Evolutionary conservation across 2,113 vertebrate species (phyloP).

Genomic region (Typhlomys cinereus): DNA sequence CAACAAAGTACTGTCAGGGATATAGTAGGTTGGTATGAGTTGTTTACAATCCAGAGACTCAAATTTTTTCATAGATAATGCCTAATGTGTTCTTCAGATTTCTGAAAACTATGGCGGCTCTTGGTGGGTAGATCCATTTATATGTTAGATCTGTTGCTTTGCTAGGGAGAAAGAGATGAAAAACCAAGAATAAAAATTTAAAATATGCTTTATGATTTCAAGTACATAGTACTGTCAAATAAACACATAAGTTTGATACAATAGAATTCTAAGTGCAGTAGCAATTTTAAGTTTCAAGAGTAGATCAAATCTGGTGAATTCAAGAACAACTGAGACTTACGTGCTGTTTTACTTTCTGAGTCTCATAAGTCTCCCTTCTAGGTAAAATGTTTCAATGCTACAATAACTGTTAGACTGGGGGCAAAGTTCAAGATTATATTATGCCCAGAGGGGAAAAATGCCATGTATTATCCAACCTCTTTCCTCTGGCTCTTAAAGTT

Average conservation of each 20-base stretch:
- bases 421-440: no score
- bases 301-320: no score
- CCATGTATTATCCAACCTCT: no score
- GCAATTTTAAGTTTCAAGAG: no score
- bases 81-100: neutral
- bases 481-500: no score
- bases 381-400: no score
- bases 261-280: no score
- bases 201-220: neutral
- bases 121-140: neutral
- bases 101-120: neutral
- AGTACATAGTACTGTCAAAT: constrained; percentile 5
- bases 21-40: neutral
- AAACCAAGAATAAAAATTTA: constrained; percentile 5
- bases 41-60: neutral
- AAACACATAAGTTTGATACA: neutral
- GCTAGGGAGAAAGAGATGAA: neutral
- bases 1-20: neutral
- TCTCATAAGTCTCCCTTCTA: no score
- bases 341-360: no score
- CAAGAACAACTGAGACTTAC: no score
- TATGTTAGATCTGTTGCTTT: neutral
- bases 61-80: constrained; percentile 20
- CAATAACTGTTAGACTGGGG: no score
- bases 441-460: no score